Evolutionary conservation across 2,797 vertebrate species (phyloP).

Genomic region (Enteromius paludinosus): DNA sequence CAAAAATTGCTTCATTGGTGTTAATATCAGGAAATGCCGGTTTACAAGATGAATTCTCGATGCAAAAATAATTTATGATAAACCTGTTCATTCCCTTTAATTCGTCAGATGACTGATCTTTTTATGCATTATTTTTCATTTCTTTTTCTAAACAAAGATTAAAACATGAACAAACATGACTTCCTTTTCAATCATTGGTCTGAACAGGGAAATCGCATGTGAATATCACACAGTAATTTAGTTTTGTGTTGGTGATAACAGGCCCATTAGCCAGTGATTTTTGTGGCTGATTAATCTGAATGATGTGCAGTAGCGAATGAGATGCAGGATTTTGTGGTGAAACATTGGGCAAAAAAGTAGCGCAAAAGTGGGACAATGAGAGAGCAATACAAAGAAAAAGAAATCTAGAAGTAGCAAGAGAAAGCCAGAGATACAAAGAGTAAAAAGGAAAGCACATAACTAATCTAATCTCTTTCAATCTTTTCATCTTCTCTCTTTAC

Average conservation of each 20-base stretch:
- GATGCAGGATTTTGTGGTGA: neutral
- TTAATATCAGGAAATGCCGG: neutral
- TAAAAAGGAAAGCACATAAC: slow-evolving; percentile 17
- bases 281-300: neutral
- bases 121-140: neutral
- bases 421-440: slow-evolving; percentile 34
- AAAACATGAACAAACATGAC: no score
- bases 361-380: neutral
- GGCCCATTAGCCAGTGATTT: no score
- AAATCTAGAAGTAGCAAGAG: slow-evolving; percentile 36
- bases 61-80: neutral
- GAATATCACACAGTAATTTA: no score
- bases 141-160: neutral
- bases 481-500: slow-evolving; percentile 50
- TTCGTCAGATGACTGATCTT: neutral
- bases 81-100: neutral
- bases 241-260: no score
- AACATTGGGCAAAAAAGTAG: neutral
- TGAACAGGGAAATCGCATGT: neutral
- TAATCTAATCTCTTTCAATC: slow-evolving; percentile 54
- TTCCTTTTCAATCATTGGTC: neutral
- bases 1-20: neutral
- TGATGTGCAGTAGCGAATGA: neutral
- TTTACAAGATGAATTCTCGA: neutral
- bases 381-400: slow-evolving; percentile 18